phyloP scores from a whole-genome alignment of 1,140 invertebrate genomes.

The Trichonephila clavata region DNA sequence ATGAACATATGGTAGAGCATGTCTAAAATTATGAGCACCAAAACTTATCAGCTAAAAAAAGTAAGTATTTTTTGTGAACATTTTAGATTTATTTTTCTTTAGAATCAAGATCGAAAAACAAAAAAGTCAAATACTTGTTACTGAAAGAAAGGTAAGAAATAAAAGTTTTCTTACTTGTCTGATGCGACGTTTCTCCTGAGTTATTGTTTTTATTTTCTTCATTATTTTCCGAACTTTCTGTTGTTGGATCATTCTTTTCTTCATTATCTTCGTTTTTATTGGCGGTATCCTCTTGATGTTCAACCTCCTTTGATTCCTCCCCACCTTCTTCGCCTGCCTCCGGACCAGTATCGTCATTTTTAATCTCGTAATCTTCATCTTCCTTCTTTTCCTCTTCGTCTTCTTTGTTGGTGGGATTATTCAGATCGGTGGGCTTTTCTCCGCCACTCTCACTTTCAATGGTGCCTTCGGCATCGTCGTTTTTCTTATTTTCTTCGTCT shows the following conservation, averaged over 20 bases:
- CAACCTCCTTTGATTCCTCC: constrained; percentile 36
- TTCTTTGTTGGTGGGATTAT: not conserved
- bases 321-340: not conserved
- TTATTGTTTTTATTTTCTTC: constrained; percentile 13
- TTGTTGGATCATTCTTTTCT: constrained; percentile 32
- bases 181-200: constrained; percentile 38
- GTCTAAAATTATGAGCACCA: no score
- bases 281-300: constrained; percentile 3
- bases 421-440: not conserved
- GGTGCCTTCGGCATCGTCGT: not conserved
- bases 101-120: not conserved
- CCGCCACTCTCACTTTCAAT: constrained; percentile 2
- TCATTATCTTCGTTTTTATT: constrained; percentile 35
- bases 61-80: not conserved
- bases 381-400: constrained; percentile 10
- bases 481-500: constrained; percentile 13
- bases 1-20: no score
- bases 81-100: not conserved
- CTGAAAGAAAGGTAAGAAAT: not conserved
- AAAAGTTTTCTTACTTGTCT: constrained; percentile 65
- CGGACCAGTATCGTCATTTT: not conserved
- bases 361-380: not conserved
- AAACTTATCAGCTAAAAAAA: no score
- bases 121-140: not conserved
- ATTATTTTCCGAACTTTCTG: constrained; percentile 41